Percentiles rank a stretch among this genome's conserved stretches.
Evolutionary conservation across 2,797 vertebrate genomes (phyloP).

Genomic region (Serranus cabrilla): DNA sequence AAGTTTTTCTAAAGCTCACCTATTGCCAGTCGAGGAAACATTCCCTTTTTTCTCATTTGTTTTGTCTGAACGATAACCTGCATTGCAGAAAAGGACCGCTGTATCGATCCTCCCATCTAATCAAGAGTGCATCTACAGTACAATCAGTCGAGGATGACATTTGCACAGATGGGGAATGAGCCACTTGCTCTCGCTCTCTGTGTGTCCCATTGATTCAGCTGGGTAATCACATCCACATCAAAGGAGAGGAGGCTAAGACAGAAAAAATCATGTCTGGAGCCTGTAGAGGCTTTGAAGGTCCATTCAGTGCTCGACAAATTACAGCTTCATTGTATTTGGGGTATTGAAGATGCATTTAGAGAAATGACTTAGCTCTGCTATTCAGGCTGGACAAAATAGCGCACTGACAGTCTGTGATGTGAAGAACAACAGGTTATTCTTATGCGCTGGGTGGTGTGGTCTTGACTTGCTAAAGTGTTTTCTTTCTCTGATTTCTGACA

Average conservation of each 20-base stretch:
- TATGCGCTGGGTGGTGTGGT: too few relatives aligned
- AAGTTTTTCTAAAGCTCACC: not conserved
- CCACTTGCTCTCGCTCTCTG: constrained; percentile 46
- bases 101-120: constrained; percentile 71
- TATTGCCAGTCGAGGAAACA: not conserved
- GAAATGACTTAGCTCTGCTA: not conserved
- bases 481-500: not conserved
- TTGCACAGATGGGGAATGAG: constrained; percentile 61
- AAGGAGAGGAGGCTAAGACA: constrained; percentile 19
- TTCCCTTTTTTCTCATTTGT: constrained; percentile 41
- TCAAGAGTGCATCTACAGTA: constrained; percentile 61
- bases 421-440: constrained; percentile 13
- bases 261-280: constrained; percentile 22
- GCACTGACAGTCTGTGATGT: not conserved
- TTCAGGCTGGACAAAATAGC: not conserved
- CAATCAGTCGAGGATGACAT: constrained; percentile 57
- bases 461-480: not conserved
- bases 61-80: constrained; percentile 49
- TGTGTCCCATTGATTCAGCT: constrained; percentile 61
- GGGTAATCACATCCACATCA: constrained; percentile 49
- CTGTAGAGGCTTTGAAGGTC: constrained; percentile 23
- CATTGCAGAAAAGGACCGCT: constrained; percentile 32
- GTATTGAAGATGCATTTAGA: constrained; percentile 10
- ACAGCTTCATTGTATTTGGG: constrained; percentile 24
- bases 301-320: constrained; percentile 43